phyloP scores from a whole-genome alignment of 2,888 invertebrate genomes.

The Autographa gamma region DNA sequence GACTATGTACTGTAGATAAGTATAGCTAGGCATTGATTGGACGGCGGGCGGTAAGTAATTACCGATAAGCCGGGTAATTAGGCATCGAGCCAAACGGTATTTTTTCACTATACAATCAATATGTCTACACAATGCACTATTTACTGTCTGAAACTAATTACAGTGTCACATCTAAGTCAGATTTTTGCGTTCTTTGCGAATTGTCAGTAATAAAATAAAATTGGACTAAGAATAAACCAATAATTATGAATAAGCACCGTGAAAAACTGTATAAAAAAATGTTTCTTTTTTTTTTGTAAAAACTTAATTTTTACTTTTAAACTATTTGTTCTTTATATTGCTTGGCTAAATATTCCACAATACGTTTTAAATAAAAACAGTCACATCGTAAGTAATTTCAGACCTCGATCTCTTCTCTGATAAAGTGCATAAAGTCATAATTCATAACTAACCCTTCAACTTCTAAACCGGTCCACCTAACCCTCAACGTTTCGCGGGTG shows the following conservation, averaged over 20 bases:
- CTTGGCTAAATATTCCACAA: no score
- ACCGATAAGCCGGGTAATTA: conserved; percentile 63
- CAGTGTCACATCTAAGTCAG: background rate
- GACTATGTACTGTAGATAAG: background rate
- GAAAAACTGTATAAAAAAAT: no score
- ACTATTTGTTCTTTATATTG: no score
- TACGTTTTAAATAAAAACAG: no score
- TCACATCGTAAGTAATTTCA: no score
- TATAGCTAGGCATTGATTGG: conserved; percentile 12
- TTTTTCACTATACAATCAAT: conserved; percentile 54
- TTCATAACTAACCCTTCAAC: background rate
- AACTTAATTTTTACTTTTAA: no score
- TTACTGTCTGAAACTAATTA: background rate
- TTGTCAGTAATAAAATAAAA: no score
- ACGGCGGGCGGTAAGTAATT: conserved; percentile 46
- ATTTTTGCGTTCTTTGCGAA: no score
- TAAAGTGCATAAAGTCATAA: background rate
- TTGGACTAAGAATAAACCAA: no score
- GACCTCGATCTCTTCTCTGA: background rate
- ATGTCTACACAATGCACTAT: conserved; percentile 18
- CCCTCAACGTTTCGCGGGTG: conserved; percentile 53
- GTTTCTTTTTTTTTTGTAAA: no score
- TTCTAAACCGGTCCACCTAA: conserved; percentile 44
- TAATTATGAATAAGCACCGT: no score
- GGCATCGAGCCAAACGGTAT: conserved; percentile 58